A percentile compares a stretch with the other conserved stretches of the same genome.
Conservation (phyloP, 2,888 invertebrate genomes). For the Drosophila suboccidentalis region DNA sequence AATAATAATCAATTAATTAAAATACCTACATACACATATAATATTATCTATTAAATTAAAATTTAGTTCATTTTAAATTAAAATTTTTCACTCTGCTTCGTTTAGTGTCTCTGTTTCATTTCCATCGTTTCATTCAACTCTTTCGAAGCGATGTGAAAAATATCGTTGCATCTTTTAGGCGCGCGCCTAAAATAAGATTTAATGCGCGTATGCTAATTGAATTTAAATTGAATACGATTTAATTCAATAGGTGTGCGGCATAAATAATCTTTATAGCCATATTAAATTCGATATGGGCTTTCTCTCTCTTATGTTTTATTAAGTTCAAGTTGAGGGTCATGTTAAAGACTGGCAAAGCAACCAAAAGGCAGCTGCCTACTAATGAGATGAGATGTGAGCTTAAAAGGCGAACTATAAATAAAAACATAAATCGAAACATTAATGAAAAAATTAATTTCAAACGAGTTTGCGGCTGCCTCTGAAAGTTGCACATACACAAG, state of each 20-base stretch:
- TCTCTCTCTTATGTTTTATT: slow-evolving; percentile 26
- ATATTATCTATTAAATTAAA: no score
- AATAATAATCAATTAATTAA: no score
- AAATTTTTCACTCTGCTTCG: background rate
- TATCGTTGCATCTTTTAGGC: slow-evolving; percentile 48
- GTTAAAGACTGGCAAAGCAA: background rate
- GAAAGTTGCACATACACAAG: slow-evolving; percentile 50
- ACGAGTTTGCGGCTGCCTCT: slow-evolving; percentile 54
- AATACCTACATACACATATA: no score
- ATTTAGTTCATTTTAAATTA: no score
- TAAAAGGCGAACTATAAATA: slow-evolving; percentile 15
- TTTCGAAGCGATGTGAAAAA: background rate
- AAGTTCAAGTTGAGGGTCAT: slow-evolving; percentile 78
- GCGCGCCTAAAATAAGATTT: slow-evolving; percentile 17
- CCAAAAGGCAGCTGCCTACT: slow-evolving; percentile 35
- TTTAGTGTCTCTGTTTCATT: slow-evolving; percentile 31
- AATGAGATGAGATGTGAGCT: slow-evolving; percentile 69
- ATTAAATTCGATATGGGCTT: slow-evolving; percentile 29
- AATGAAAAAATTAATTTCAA: slow-evolving; percentile 53
- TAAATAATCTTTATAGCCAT: slow-evolving; percentile 19
- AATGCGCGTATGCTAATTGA: slow-evolving; percentile 3
- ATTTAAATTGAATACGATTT: slow-evolving; percentile 8
- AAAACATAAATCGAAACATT: slow-evolving; percentile 34
- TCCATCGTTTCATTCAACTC: slow-evolving; percentile 18
- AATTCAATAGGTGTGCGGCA: slow-evolving; percentile 7